phyloP scores from a whole-genome alignment of 2,797 vertebrate genomes.

The Poeciliopsis presidionis region DNA sequence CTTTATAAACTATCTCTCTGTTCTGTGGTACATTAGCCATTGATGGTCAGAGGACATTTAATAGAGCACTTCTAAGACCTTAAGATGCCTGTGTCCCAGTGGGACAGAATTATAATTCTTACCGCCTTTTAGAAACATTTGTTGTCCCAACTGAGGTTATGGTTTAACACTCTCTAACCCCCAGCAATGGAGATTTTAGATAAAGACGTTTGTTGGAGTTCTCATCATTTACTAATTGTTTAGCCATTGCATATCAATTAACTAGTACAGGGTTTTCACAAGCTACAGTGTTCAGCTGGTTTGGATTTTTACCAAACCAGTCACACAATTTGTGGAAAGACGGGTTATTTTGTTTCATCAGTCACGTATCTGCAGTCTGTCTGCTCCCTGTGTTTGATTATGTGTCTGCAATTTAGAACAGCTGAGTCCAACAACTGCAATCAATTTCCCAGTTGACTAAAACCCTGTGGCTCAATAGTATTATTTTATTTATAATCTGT shows the following conservation, averaged over 20 bases:
- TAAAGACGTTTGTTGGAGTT: neutral
- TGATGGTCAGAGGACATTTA: neutral
- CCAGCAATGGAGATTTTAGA: neutral
- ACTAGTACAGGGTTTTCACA: neutral
- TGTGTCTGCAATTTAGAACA: neutral
- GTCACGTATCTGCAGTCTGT: neutral
- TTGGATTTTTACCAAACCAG: neutral
- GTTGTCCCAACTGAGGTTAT: neutral
- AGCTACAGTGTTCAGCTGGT: neutral
- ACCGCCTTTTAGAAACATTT: neutral
- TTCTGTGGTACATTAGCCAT: neutral
- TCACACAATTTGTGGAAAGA: neutral
- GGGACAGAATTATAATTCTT: neutral
- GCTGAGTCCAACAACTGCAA: neutral
- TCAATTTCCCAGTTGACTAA: neutral
- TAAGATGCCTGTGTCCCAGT: neutral
- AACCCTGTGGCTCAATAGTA: neutral
- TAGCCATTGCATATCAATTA: neutral
- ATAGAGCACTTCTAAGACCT: neutral
- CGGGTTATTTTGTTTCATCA: neutral
- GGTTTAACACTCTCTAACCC: neutral
- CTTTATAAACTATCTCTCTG: neutral
- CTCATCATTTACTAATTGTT: neutral
- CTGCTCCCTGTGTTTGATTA: neutral
- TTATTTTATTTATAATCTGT: neutral